Evolutionary conservation across 2,113 vertebrate genomes (phyloP), one percentile per base, ranked within the genome.

Genomic region (Stegastes partitus): DNA sequence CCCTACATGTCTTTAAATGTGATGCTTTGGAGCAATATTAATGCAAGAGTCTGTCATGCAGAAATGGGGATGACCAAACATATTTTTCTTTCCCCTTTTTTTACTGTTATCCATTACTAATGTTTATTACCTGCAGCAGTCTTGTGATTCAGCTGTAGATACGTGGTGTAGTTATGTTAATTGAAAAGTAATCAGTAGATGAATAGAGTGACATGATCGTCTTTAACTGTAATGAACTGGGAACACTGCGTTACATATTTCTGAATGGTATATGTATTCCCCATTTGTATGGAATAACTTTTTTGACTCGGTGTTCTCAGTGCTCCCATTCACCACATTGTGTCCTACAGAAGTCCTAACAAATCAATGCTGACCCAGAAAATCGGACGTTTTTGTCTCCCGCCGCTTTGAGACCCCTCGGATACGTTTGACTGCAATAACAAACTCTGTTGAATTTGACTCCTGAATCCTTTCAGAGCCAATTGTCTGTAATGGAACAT

Each of bases 351-450:
- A 68, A 82, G 73, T 57, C 71, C 61, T 73, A 75, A 71, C 54
- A 42, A 85, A 79, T 88, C 68, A 81, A 25, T 45, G 79, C 53
- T 51, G n/a, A 75, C 69, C 57, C 74, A 63, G 74, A 82, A 19
- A 84, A 82, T 74, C 11, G 1, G 55, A 77, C 49, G 1, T 54
- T 83, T 54, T 62, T 47, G 18, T 69, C 68, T 85, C 62, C 67
- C 70, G 84, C 84, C 85, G 86, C 79, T 81, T 82, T 42, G 68
- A 70, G 45, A 85, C 81, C 66, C 45, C 45, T 56, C 26, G 19
- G 80, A 81, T 71, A 61, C 3, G 2, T 85, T 84, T 74, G 80
- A 80, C 89, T 89, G 82, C 63, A 87, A 79, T 68, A 88, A 91
- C 79, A 92, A 89, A 88, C 82, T 75, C 53, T 49, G 69, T 59